Evolutionary conservation across 64 coral and sea anemone species (phyloP), one percentile per base, ranked within the genome.

Genomic region (Montipora cactus): DNA sequence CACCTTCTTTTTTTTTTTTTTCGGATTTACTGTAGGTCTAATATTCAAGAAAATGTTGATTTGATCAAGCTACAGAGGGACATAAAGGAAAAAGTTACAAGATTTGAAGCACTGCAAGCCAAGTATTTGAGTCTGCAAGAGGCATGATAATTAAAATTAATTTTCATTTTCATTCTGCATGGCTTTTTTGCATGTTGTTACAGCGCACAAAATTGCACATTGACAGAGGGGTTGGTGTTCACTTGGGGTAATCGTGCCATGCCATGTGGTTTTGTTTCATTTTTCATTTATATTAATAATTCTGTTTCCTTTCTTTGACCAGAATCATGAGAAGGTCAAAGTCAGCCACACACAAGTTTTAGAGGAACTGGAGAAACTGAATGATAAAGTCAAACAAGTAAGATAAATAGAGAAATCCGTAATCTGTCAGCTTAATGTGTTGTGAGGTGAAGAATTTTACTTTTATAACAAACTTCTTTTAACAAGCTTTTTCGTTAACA

Each of bases 321-420:
- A 98, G 97, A 98, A 98, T 91, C 90, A 95, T 78, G 81, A 86
- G 19, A 98, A 98, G 79, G 94, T 98, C 13, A 98, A 98, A 83
- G 69, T 75, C 9, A 95, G 97, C 19, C 97, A 98, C 72, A 80
- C 97, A 8, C 88, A 98, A 67, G 87, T 98, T 90, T 79, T 98
- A 18, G 91, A 95, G 15, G 94, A 98, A 79, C 94, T 98, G 97
- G 97, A 98, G 59, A 98, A 94, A 51, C 87, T 95, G 5, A 98
- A 98, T 79, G 93, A 95, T 19, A 81, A 95, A 83, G 77, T 98
- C 3, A 98, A 95, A 53, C 88, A 98, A 87, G 97, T 98, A 57
- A 14, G 13, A 14, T 13, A 59, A 64, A 57, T 57, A 6, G 11
- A 57, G 11, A 6, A 37, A 37, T 37, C 37, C 37, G 37, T 37